phyloP scores from a whole-genome alignment of 1,140 invertebrate species.

The Camponotus floridanus region DNA sequence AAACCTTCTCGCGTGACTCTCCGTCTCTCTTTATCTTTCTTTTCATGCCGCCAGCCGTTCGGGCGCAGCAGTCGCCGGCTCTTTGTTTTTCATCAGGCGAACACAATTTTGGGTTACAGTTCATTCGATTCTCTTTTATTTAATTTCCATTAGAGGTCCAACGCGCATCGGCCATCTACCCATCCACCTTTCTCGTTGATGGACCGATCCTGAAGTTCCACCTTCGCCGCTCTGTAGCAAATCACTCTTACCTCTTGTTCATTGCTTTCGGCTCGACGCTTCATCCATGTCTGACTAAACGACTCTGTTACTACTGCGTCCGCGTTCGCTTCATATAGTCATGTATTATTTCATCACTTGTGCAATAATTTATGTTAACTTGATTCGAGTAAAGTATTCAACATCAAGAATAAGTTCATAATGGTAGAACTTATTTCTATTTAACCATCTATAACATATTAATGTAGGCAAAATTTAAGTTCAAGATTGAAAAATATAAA shows the following conservation, averaged over 20 bases:
- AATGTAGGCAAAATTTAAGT: too few species aligned
- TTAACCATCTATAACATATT: too few species aligned
- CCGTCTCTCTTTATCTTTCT: constrained; percentile 46
- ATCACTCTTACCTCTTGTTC: constrained; percentile 1
- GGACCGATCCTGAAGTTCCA: constrained; percentile 35
- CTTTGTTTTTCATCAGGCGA: constrained; percentile 81
- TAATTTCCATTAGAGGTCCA: constrained; percentile 77
- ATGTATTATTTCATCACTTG: constrained; percentile 29
- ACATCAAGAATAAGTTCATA: not conserved
- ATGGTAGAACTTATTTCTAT: not conserved
- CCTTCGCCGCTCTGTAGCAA: constrained; percentile 1
- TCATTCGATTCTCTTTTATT: constrained; percentile 81
- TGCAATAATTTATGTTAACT: not conserved
- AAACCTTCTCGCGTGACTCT: constrained; percentile 58
- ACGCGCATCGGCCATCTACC: constrained; percentile 40
- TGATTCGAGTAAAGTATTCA: not conserved
- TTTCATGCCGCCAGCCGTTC: constrained; percentile 38
- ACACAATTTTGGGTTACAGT: constrained; percentile 82
- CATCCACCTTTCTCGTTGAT: constrained; percentile 47
- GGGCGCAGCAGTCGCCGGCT: constrained; percentile 46
- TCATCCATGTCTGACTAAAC: constrained; percentile 35
- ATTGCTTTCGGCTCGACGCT: not conserved
- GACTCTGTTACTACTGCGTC: constrained; percentile 36
- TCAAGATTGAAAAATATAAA: too few species aligned
- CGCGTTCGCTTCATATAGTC: not conserved